Base-by-base conservation (phyloP, 2,888 invertebrate genomes). In the Ophion slaviceki region DNA sequence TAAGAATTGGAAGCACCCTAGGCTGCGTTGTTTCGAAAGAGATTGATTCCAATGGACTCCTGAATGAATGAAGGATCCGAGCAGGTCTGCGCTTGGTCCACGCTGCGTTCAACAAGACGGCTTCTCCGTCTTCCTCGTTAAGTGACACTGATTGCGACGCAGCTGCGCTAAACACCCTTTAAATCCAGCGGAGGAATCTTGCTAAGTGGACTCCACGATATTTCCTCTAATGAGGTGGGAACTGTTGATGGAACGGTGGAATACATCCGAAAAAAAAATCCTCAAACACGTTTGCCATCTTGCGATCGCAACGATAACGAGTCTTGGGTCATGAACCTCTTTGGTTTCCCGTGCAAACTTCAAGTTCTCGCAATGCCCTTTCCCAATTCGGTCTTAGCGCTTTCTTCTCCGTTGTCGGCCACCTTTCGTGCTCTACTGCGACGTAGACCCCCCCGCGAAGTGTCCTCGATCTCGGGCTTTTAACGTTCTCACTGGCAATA, bases 161-260 rank as follows among this genome's bases (percentile, higher is more conserved):
- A 11, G 47, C 14, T 2, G 28, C 70, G 68, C 71, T 11, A 4
- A 57, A n/a, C 32, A 32, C n/a, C n/a, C 28, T 4, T 57, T 57
- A 11, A 40, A 47, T 11, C 14, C 3, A 14, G 14, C 14, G 1
- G 20, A 45, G n/a, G 70, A 40, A 45, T 17, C 20, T 10, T 5
- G 10, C n/a, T 2, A 28, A 76, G 70, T 70, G 47, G 20, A n/a
- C 61, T 45, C 75, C 47, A 45, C 24, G 47, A 80, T 71, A 71
- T 83, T 80, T 84, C 80, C 67, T 72, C 67, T 86, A 86, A 86
- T 84, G 86, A 83, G 80, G 79, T 79, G 71, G 66, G 72, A 84
- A 76, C 66, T 66, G 72, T 84, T 40, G 80, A 86, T 72, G 32
- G 53, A 36, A 40, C 28, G 62, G 68, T 68, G n/a, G 53, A 76